Conservation (phyloP, 2,797 vertebrate genomes). For the Cryptoprocta ferox region DNA sequence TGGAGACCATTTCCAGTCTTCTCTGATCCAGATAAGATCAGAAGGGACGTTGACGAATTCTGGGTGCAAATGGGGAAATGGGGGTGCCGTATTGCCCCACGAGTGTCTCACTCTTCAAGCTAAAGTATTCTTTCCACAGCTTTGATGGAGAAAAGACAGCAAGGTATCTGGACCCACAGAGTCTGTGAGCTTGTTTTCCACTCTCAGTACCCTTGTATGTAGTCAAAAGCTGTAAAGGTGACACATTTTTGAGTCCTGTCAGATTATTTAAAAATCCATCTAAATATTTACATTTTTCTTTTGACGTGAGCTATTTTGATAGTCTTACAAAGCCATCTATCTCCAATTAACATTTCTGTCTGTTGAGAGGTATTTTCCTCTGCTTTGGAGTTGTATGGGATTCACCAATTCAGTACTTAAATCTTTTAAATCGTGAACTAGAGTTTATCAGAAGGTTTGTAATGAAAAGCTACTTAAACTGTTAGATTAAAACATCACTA, state of each 20-base stretch:
- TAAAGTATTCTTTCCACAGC: not conserved
- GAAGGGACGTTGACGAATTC: not conserved
- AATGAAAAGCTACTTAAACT: not conserved
- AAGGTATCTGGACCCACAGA: not conserved
- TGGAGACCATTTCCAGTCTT: not conserved
- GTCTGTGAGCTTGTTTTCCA: not conserved
- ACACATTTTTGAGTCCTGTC: not conserved
- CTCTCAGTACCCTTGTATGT: not conserved
- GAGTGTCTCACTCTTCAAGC: not conserved
- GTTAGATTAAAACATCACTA: not conserved
- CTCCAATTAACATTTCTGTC: not conserved
- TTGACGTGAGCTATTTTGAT: not conserved
- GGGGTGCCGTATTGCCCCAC: not conserved
- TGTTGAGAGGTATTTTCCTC: not conserved
- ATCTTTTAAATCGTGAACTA: not conserved
- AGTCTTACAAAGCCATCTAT: not conserved
- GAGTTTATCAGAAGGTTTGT: slow-evolving; percentile 22
- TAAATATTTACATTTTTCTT: not conserved
- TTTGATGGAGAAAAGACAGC: not conserved
- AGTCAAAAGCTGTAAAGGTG: not conserved
- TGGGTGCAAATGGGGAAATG: not conserved
- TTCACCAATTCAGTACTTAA: not conserved
- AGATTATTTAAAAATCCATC: not conserved
- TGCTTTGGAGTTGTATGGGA: not conserved
- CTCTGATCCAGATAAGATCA: not conserved